Evolutionary conservation across 2,888 invertebrate species (phyloP).

Genomic region (Drosophila tripunctata): DNA sequence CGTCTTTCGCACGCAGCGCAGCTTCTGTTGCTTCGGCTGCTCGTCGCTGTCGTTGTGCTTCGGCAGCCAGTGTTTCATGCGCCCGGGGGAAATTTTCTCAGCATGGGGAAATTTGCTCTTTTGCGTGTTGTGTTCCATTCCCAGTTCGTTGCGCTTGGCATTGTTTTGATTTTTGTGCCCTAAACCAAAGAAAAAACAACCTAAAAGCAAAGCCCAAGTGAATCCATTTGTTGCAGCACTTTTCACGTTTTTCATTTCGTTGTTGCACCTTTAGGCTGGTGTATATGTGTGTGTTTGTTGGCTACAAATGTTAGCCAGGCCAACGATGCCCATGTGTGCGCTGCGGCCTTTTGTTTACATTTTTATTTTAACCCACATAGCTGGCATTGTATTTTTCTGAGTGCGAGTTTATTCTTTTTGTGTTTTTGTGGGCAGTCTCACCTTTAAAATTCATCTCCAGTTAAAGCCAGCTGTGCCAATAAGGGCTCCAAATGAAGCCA

Average conservation of each 20-base stretch:
- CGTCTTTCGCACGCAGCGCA: slow-evolving; percentile 45
- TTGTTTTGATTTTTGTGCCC: slow-evolving; percentile 43
- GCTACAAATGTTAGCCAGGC: slow-evolving; percentile 58
- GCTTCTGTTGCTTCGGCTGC: slow-evolving; percentile 35
- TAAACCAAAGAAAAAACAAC: slow-evolving; percentile 30
- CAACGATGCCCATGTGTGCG: slow-evolving; percentile 66
- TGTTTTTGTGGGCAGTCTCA: slow-evolving; percentile 47
- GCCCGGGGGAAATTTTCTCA: slow-evolving; percentile 58
- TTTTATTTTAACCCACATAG: slow-evolving; percentile 73
- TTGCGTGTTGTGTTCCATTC: slow-evolving; percentile 21
- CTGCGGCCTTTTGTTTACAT: slow-evolving; percentile 75
- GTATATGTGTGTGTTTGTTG: slow-evolving; percentile 22
- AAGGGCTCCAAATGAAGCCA: slow-evolving; percentile 55
- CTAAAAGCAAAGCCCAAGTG: slow-evolving; percentile 44
- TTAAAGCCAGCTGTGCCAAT: slow-evolving; percentile 52
- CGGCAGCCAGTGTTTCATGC: too few species aligned
- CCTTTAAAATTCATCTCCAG: slow-evolving; percentile 62
- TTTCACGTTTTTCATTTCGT: slow-evolving; percentile 72
- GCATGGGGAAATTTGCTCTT: slow-evolving; percentile 38
- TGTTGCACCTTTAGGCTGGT: slow-evolving; percentile 39
- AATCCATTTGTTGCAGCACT: slow-evolving; percentile 72
- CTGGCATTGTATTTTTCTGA: slow-evolving; percentile 52
- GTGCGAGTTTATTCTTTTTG: neutral
- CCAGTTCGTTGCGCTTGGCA: slow-evolving; percentile 12
- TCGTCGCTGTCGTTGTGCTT: slow-evolving; percentile 9